Evolutionary conservation across 2,113 vertebrate species (phyloP), one percentile per base, ranked within the genome.

Genomic region (Melanotaenia duboulayi): DNA sequence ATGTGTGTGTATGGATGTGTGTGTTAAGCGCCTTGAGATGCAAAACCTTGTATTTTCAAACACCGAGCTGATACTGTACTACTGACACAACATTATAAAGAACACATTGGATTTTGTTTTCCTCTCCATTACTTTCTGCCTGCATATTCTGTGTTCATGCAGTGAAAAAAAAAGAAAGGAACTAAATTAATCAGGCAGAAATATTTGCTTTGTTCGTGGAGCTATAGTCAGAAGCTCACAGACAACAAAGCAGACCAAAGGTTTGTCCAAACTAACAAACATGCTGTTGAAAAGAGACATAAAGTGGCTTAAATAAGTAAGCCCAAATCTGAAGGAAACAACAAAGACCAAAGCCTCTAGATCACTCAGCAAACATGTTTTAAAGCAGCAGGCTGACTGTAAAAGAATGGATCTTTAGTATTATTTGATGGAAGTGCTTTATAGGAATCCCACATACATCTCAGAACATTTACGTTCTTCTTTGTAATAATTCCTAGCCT

Each of bases 1-100:
- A 40, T 58, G 65, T 55, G n/a, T 57, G 49, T 23, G 56, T 40
- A 35, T 40, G 40, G 44, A 14, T 49, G 11, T 59, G 24, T 52
- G 66, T 66, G 54, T 51, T 63, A 28, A 46, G 24, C 58, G 39
- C 37, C 12, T 76, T 52, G 51, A 37, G 40, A 52, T 46, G 46
- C 39, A 77, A 44, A 66, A 56, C 40, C 16, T 39, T 62, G 14
- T 52, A 58, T 56, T 80, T 71, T 48, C 23, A 35, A 23, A 65
- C 42, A 65, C 56, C 22, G 54, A 65, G 32, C 51, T 64, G 54
- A 81, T 48, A 57, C 54, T 65, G 71, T 49, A 64, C 46, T 56
- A 37, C 19, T 72, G 39, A 73, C 24, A 57, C 14, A 60, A 78
- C 51, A 17, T 42, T 55, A 49, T 74, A 85, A 84, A 76, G 46